phyloP scores from a whole-genome alignment of 1,140 invertebrate species.

The Ditylenchus dipsaci region DNA sequence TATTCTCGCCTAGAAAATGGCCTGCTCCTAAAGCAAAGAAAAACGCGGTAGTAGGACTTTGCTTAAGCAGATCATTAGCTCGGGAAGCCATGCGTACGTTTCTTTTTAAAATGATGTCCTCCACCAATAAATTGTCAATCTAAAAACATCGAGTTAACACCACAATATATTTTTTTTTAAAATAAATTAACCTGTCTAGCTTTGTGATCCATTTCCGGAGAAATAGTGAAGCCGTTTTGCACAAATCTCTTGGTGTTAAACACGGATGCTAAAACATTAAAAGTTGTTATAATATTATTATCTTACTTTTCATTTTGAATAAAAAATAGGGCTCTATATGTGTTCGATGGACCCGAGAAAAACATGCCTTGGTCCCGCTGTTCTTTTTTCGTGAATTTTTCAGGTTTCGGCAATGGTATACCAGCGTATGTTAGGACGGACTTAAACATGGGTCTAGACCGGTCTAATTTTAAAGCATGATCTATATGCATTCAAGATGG shows the following conservation, averaged over 20 bases:
- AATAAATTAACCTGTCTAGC: conserved; percentile 14
- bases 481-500: too few relatives aligned
- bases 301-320: neutral
- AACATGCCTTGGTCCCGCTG: too few relatives aligned
- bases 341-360: too few relatives aligned
- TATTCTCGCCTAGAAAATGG: conserved; percentile 16
- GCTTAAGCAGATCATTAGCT: neutral
- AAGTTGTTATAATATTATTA: conserved; percentile 1
- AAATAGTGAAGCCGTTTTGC: conserved; percentile 22
- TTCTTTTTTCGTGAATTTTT: too few relatives aligned
- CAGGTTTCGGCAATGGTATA: too few relatives aligned
- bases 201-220: conserved; percentile 16
- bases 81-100: conserved; percentile 26
- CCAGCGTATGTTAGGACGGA: too few relatives aligned
- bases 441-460: too few relatives aligned
- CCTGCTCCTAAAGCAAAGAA: conserved; percentile 8
- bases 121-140: conserved; percentile 27
- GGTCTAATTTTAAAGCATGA: too few relatives aligned
- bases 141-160: conserved; percentile 3
- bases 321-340: too few relatives aligned
- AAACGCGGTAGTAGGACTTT: neutral
- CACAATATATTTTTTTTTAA: neutral
- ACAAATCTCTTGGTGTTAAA: conserved; percentile 24
- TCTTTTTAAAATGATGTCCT: conserved; percentile 28
- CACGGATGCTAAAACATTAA: conserved; percentile 5